Conservation (phyloP, 2,113 vertebrate species). For the Chinchilla lanigera region DNA sequence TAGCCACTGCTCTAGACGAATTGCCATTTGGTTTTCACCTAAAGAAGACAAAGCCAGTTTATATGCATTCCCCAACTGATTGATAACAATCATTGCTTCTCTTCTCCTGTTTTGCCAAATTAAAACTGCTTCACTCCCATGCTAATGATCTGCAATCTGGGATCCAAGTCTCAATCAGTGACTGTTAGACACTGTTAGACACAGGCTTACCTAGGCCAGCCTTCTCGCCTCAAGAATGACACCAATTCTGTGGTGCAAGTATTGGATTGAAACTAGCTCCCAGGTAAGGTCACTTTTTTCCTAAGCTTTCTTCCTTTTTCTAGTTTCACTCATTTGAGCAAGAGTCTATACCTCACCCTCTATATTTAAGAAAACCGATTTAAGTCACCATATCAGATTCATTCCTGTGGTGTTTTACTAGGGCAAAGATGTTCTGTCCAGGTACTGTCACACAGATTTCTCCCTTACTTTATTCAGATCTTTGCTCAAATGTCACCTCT, state of each 20-base stretch:
- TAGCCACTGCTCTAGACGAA: not conserved
- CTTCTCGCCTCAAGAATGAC: not conserved
- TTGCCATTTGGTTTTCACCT: not conserved
- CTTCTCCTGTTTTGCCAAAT: not conserved
- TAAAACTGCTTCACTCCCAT: not conserved
- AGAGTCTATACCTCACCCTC: not conserved
- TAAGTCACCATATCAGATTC: accelerated
- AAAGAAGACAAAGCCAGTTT: not conserved
- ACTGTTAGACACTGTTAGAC: not conserved
- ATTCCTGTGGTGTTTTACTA: not conserved
- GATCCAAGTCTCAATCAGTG: not conserved
- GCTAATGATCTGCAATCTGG: too few species aligned
- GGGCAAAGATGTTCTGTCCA: accelerated
- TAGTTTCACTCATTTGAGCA: not conserved
- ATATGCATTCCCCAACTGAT: not conserved
- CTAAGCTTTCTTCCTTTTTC: not conserved
- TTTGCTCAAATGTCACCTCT: not conserved
- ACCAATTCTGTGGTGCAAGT: not conserved
- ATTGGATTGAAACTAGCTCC: not conserved
- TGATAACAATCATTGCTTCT: not conserved
- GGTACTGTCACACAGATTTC: not conserved
- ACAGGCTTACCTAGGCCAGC: not conserved
- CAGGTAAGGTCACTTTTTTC: not conserved
- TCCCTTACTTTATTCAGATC: not conserved
- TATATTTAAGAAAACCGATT: accelerated